Evolutionary conservation across 23 tunicate genomes (phyloP).

Genomic region (Ciona savignyi): DNA sequence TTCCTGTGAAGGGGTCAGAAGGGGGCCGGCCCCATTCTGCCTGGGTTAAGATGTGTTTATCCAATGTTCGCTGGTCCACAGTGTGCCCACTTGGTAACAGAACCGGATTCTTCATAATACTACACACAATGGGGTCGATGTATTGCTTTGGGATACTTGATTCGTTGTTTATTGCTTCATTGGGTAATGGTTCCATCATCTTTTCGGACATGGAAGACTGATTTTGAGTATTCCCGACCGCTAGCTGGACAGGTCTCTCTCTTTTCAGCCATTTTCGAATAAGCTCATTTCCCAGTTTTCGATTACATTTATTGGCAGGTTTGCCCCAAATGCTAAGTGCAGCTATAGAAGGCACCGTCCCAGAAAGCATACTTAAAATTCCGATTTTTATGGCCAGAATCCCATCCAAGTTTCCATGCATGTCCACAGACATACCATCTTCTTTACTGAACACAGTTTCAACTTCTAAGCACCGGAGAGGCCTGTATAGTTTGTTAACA

Average conservation of each 20-base stretch:
- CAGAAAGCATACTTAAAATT: constrained; percentile 44
- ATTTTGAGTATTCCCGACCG: too few relatives aligned
- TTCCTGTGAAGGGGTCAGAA: constrained; percentile 84
- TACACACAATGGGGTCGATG: constrained; percentile 49
- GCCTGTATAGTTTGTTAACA: constrained; percentile 14
- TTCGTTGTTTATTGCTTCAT: not conserved
- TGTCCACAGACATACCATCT: not conserved
- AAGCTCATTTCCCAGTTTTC: not conserved
- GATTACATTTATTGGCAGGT: constrained; percentile 19
- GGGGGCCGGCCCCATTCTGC: constrained; percentile 55
- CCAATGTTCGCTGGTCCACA: constrained; percentile 56
- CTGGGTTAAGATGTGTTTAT: constrained; percentile 61
- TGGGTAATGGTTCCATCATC: too few relatives aligned
- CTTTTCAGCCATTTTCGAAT: constrained; percentile 15
- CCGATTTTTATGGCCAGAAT: constrained; percentile 44
- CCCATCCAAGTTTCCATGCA: constrained; percentile 29
- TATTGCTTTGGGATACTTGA: constrained; percentile 22
- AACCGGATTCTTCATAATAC: constrained; percentile 49
- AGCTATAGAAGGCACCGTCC: constrained; percentile 59
- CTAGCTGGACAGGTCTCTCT: not conserved
- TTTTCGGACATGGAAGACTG: too few relatives aligned
- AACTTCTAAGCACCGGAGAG: not conserved
- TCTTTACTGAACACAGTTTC: not conserved
- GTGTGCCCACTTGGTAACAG: constrained; percentile 77
- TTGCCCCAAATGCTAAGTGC: constrained; percentile 37